Evolutionary conservation across 2,113 vertebrate species (phyloP).

Genomic region (Pimephales promelas): DNA sequence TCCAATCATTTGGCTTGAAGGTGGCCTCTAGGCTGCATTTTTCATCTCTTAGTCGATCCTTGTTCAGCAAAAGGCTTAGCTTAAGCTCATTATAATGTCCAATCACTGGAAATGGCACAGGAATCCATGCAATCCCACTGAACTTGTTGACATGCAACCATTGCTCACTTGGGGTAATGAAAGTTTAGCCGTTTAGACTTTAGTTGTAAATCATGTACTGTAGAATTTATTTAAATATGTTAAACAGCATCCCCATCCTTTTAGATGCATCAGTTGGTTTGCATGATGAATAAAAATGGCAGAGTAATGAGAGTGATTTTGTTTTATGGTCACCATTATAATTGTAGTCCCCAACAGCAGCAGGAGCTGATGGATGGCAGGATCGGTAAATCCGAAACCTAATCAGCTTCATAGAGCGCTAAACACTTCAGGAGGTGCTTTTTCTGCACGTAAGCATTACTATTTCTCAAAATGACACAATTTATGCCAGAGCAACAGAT

Average conservation of each 20-base stretch:
- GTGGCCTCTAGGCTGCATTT: not conserved
- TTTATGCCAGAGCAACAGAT: not conserved
- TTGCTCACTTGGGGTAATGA: not conserved
- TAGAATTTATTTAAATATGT: not conserved
- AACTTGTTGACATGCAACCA: not conserved
- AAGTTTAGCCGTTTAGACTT: not conserved
- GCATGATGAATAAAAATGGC: not conserved
- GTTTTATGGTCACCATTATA: not conserved
- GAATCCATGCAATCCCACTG: conserved; percentile 4
- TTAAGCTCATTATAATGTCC: conserved; percentile 56
- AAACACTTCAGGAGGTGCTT: not conserved
- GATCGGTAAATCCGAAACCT: conserved; percentile 36
- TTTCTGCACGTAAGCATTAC: not conserved
- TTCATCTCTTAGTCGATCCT: conserved; percentile 10
- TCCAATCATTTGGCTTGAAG: not conserved
- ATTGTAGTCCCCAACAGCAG: not conserved
- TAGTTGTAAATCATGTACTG: not conserved
- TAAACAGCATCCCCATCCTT: not conserved
- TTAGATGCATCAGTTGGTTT: not conserved
- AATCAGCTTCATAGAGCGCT: conserved; percentile 38
- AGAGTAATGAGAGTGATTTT: not conserved
- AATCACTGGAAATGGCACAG: conserved; percentile 20
- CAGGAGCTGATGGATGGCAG: conserved; percentile 34
- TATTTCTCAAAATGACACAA: not conserved
- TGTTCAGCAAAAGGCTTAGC: conserved; percentile 6